Percentiles rank a stretch among this genome's conserved stretches.
Conservation (phyloP, 2,113 vertebrate species). For the Nyctereutes procyonoides region DNA sequence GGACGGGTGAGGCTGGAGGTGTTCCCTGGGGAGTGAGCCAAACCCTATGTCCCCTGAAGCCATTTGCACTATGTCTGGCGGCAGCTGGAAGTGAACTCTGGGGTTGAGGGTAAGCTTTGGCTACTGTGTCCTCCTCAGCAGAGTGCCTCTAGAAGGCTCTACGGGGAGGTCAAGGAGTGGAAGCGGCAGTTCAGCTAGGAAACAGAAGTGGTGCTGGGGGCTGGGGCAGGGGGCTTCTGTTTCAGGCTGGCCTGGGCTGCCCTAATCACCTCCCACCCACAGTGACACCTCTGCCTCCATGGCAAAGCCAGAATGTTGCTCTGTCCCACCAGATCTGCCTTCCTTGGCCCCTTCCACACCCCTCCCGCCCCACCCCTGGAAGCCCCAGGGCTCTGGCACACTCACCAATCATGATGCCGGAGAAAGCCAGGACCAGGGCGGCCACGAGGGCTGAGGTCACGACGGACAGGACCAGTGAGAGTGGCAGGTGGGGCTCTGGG, state of each 20-base stretch:
- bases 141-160: background rate
- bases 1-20: background rate
- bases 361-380: accelerated
- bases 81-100: background rate
- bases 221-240: background rate
- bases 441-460: slow-evolving; percentile 97
- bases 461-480: slow-evolving; percentile 95
- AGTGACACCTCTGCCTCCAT: background rate
- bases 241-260: background rate
- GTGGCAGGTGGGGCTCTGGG: slow-evolving; percentile 86
- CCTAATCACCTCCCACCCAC: background rate
- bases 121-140: too few relatives aligned
- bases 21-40: background rate
- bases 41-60: accelerated
- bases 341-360: too few relatives aligned
- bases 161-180: accelerated
- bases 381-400: slow-evolving; percentile 42
- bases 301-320: background rate
- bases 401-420: slow-evolving; percentile 99
- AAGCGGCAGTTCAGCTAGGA: background rate
- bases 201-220: background rate
- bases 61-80: background rate
- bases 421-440: slow-evolving; percentile 96
- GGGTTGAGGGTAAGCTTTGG: background rate
- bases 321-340: background rate